Evolutionary conservation across 2,113 vertebrate genomes (phyloP).

Genomic region (Austrofundulus limnaeus): DNA sequence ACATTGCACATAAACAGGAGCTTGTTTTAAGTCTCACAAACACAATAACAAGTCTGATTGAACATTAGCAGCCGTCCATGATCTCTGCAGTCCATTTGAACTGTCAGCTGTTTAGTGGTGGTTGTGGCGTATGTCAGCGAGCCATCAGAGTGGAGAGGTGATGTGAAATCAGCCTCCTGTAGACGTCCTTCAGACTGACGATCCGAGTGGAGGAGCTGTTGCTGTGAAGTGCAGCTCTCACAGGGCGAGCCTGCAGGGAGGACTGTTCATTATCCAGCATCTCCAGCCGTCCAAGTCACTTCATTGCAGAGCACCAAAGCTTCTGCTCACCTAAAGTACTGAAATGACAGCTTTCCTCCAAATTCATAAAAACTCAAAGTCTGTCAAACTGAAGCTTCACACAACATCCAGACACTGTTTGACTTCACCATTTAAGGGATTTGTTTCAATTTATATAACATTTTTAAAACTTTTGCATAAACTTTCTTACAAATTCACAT

Average conservation of each 20-base stretch:
- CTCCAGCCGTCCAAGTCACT: constrained; percentile 10
- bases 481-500: too few species aligned
- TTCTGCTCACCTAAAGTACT: constrained; percentile 19
- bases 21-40: too few species aligned
- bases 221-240: constrained; percentile 55
- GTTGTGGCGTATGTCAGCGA: background rate
- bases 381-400: too few species aligned
- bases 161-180: constrained; percentile 42
- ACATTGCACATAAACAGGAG: too few species aligned
- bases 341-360: constrained; percentile 16
- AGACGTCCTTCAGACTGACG: constrained; percentile 24
- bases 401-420: background rate
- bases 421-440: background rate
- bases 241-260: constrained; percentile 16
- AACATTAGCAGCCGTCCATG: constrained; percentile 9
- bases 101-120: constrained; percentile 14
- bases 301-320: constrained; percentile 25
- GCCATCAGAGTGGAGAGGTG: constrained; percentile 3
- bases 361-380: background rate
- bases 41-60: constrained; percentile 4
- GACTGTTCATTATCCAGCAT: constrained; percentile 35
- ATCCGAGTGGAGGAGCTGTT: too few species aligned
- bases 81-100: constrained; percentile 33
- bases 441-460: too few species aligned
- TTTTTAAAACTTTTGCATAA: too few species aligned